Percentiles rank a stretch among this genome's conserved stretches.
phyloP scores from a whole-genome alignment of 2,888 invertebrate species.

The Girardia tigrina region DNA sequence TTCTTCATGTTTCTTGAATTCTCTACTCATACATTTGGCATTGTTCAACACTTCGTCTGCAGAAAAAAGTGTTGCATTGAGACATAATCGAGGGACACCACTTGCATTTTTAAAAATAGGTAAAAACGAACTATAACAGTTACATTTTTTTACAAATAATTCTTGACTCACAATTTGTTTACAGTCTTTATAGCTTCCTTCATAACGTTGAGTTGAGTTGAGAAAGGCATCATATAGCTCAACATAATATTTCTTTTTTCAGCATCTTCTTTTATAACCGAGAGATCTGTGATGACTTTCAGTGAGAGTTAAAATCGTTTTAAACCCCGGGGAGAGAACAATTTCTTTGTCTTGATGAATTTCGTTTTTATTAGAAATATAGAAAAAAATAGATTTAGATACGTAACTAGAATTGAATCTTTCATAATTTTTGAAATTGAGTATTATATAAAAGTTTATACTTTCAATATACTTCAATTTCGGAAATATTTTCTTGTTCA shows the following conservation, averaged over 20 bases:
- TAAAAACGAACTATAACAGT: slow-evolving; percentile 15
- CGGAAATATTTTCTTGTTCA: background rate
- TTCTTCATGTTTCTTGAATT: background rate
- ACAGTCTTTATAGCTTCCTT: background rate
- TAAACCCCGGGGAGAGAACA: background rate
- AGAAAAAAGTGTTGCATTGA: slow-evolving; percentile 3
- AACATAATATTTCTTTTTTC: background rate
- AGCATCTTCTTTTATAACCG: background rate
- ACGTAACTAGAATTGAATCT: background rate
- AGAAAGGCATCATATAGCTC: background rate
- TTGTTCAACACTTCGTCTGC: background rate
- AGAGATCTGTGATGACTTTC: background rate
- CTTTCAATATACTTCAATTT: background rate
- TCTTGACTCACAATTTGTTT: background rate
- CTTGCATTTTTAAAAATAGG: background rate
- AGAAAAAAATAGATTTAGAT: background rate
- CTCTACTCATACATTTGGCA: background rate
- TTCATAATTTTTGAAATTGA: background rate
- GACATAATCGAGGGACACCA: background rate
- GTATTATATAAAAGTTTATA: background rate
- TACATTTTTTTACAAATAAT: background rate
- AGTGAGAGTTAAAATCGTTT: background rate
- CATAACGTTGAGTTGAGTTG: background rate
- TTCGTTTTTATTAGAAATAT: background rate
- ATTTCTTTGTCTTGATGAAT: background rate